Base-by-base conservation (phyloP, 1,140 invertebrate species). In the Linepithema humile region DNA sequence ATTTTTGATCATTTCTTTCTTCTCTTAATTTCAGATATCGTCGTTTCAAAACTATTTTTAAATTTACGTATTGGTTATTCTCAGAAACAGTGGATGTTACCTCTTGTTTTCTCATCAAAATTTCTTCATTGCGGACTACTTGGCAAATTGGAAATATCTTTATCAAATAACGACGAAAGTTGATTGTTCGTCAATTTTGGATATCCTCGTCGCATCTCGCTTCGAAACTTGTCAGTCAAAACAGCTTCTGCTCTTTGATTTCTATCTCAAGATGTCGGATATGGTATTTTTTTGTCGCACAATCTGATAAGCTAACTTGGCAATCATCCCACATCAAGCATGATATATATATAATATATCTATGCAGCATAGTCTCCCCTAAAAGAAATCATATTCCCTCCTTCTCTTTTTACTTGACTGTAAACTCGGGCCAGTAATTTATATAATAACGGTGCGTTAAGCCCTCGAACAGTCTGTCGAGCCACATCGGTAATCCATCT, bases 351-450 rank as follows among this genome's bases (percentile, higher is more conserved):
- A 65, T 77, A 75, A 17, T 50, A 29, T 77, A n/a, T 26, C 29
- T 64, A 77, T 29, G 40, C 6, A 35, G 20, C 59, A 65, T 6
- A 50, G 40, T 77, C 29, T 77, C 29, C 29, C 60, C 29, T 77
- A 65, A 77, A 45, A 48, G 55, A 83, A 78, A 77, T 45, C n/a
- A 10, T 23, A 43, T 35, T 65, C 12, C 20, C 17, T 57, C 26
- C 20, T 48, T 35, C 38, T 45, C 83, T 12, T n/a, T 80, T 95
- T 95, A 96, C 92, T 96, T 96, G 90, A 95, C 95, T 86, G 95
- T 96, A 95, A 97, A 98, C 88, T 98, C 98, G 23, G 99, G 99
- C 99, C 99, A 99, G 94, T 99, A 99, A 93, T 98, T 98, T 85
- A 99, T 97, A 93, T 98, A 97, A 94, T 99, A 99, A 89, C 98